Percentiles rank a stretch among this genome's conserved stretches.
These are phyloP conservation scores for Ceratothoa steindachneri DNA, from an alignment of 2,888 invertebrate genomes.

Conservation along the genomic window DNA sequence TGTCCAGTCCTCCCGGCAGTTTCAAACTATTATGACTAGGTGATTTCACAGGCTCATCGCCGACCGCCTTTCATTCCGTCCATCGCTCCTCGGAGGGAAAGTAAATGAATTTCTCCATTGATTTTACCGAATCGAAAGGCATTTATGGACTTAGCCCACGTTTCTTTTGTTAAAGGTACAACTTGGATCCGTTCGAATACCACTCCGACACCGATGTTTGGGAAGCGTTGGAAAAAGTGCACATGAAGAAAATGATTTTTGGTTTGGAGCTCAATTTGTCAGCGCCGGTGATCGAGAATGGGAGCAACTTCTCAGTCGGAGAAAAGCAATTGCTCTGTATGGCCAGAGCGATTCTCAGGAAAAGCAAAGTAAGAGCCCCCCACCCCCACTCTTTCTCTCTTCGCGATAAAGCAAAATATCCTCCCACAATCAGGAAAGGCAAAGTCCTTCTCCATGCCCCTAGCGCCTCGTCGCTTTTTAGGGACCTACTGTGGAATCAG, in stretches of 20 bases:
- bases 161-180: constrained; percentile 59
- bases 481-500: background rate
- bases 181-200: constrained; percentile 82
- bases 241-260: constrained; percentile 62
- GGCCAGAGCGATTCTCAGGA: constrained; percentile 60
- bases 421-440: no score
- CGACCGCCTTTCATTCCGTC: no score
- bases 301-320: constrained; percentile 59
- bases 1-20: no score
- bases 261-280: constrained; percentile 26
- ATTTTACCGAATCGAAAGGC: no score
- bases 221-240: constrained; percentile 81
- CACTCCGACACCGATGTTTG: constrained; percentile 80
- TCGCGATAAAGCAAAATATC: no score
- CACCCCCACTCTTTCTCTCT: background rate
- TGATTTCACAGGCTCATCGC: no score
- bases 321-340: constrained; percentile 64
- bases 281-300: constrained; percentile 57
- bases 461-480: no score
- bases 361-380: constrained; percentile 56
- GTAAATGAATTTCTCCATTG: no score
- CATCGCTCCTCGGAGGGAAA: no score
- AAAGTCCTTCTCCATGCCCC: no score
- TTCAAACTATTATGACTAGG: no score
- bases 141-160: no score